Conservation (phyloP, 2,113 vertebrate species). For the Stigmatopora argus region DNA sequence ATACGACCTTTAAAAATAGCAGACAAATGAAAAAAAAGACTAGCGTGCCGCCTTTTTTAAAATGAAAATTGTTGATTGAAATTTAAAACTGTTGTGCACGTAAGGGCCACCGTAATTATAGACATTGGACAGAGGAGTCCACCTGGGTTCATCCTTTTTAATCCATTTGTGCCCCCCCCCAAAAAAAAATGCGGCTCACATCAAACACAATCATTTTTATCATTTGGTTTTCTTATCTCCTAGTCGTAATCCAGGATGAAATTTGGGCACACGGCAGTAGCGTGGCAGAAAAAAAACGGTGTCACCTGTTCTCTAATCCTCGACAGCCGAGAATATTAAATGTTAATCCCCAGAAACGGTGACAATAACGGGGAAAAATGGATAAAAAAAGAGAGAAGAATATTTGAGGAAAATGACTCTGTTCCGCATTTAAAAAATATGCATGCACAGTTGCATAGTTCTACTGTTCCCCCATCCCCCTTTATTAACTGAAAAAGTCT, state of each 20-base stretch:
- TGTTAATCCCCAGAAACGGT: slow-evolving; percentile 54
- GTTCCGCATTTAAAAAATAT: slow-evolving; percentile 29
- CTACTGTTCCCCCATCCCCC: slow-evolving; percentile 9
- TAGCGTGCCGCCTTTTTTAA: too few relatives aligned
- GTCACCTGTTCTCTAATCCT: slow-evolving; percentile 60
- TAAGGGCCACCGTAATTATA: too few relatives aligned
- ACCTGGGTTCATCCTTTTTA: slow-evolving; percentile 28
- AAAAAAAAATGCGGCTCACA: slow-evolving; percentile 45
- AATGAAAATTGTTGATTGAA: neutral
- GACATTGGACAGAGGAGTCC: slow-evolving; percentile 1
- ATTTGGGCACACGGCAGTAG: slow-evolving; percentile 27
- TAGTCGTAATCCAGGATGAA: slow-evolving; percentile 45
- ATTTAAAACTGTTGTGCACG: too few relatives aligned
- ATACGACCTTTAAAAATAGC: too few relatives aligned
- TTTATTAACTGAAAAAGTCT: slow-evolving; percentile 38
- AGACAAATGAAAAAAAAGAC: too few relatives aligned
- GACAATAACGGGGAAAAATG: slow-evolving; percentile 24
- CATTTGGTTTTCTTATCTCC: slow-evolving; percentile 46
- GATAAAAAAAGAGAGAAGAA: slow-evolving; percentile 10
- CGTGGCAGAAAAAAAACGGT: slow-evolving; percentile 48
- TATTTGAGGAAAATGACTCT: slow-evolving; percentile 15
- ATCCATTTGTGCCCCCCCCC: slow-evolving; percentile 33
- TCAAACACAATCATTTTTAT: slow-evolving; percentile 49
- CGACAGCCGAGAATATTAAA: slow-evolving; percentile 53
- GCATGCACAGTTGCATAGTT: slow-evolving; percentile 10